These are phyloP conservation scores for Pseudochirops cupreus DNA, from an alignment of 2,797 vertebrate genomes.

Conservation along the genomic window DNA sequence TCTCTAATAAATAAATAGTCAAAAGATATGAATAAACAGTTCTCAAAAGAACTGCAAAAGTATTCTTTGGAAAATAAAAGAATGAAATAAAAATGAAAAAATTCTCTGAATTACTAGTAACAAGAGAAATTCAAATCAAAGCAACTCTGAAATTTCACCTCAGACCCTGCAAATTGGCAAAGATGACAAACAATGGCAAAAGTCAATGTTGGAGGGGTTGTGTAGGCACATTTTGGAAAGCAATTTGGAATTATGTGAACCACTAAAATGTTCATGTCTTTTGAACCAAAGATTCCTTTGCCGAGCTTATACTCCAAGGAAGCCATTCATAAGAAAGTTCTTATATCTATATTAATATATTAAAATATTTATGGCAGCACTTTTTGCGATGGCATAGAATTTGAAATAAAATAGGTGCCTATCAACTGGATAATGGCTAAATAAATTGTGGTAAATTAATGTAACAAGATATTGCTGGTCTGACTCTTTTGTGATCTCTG, in stretches of 20 bases:
- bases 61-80: background rate
- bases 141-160: background rate
- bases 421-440: background rate
- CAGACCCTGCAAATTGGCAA: too few relatives aligned
- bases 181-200: too few relatives aligned
- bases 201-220: too few relatives aligned
- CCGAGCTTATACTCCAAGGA: background rate
- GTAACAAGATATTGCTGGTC: background rate
- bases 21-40: background rate
- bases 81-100: background rate
- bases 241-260: too few relatives aligned
- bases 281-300: background rate
- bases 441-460: background rate
- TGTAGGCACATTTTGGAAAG: too few relatives aligned
- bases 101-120: background rate
- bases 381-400: background rate
- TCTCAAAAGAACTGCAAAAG: background rate
- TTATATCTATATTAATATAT: background rate
- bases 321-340: background rate
- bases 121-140: background rate
- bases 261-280: background rate
- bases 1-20: background rate
- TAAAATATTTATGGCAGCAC: background rate
- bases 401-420: background rate
- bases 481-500: background rate